Evolutionary conservation across 2,113 vertebrate genomes (phyloP).

Genomic region (Nyctibius bracteatus): DNA sequence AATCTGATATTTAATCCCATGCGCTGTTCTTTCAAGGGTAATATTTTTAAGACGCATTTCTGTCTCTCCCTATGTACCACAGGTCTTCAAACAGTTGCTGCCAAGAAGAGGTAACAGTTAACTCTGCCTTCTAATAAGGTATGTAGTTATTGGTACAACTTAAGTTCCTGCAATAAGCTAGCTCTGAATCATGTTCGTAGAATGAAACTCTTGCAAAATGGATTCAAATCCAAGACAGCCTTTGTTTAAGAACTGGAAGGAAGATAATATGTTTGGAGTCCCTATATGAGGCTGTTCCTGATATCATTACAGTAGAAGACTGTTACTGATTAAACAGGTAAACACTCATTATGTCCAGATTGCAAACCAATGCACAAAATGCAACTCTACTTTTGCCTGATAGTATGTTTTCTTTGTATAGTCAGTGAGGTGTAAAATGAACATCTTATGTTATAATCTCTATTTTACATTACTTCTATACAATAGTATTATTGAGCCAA

Average conservation of each 20-base stretch:
- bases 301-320: accelerated
- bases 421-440: background rate
- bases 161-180: background rate
- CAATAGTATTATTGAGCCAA: background rate
- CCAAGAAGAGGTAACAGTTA: background rate
- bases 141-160: background rate
- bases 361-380: background rate
- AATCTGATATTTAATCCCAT: background rate
- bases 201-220: background rate
- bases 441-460: background rate
- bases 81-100: background rate
- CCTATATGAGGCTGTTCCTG: background rate
- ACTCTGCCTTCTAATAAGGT: background rate
- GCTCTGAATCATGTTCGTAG: background rate
- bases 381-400: background rate
- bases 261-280: background rate
- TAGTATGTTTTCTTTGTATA: background rate
- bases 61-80: background rate
- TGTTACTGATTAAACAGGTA: background rate
- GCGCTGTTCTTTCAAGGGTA: background rate
- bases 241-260: background rate
- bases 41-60: background rate
- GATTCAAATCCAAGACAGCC: background rate
- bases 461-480: background rate
- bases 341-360: background rate